A percentile compares a stretch with the other conserved stretches of the same genome.
These are phyloP conservation scores for Noctua comes DNA, from an alignment of 2,888 invertebrate species.

Conservation along the genomic window DNA sequence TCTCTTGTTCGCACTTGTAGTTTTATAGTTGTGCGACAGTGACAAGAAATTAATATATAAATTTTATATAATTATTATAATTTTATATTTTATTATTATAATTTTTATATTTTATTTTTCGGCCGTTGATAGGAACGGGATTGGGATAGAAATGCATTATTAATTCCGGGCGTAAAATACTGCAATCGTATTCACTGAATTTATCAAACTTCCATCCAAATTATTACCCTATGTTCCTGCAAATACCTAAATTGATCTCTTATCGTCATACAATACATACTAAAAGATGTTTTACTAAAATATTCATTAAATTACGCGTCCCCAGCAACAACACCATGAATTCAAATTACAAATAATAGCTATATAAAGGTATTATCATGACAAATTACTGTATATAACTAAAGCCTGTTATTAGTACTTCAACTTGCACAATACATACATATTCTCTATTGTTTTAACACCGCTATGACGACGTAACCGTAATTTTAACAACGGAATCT, in stretches of 20 bases:
- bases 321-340: constrained; percentile 24
- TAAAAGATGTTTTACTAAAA: constrained; percentile 8
- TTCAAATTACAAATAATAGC: constrained; percentile 32
- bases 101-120: too few relatives aligned
- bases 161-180: background rate
- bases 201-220: constrained; percentile 13
- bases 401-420: constrained; percentile 30
- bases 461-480: constrained; percentile 37
- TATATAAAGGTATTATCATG: constrained; percentile 41
- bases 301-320: constrained; percentile 2
- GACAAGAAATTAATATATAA: too few relatives aligned
- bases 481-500: constrained; percentile 63
- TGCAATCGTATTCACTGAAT: constrained; percentile 15
- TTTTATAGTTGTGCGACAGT: background rate
- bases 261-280: constrained; percentile 5
- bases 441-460: constrained; percentile 55
- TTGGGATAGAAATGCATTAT: background rate
- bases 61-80: too few relatives aligned
- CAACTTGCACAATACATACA: constrained; percentile 45
- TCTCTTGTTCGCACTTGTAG: background rate
- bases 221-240: background rate
- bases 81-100: too few relatives aligned
- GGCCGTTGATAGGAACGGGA: background rate
- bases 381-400: constrained; percentile 39
- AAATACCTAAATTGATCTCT: constrained; percentile 15